Base-by-base conservation (phyloP, 2,888 invertebrate genomes). In the Lasioglossum calceatum region DNA sequence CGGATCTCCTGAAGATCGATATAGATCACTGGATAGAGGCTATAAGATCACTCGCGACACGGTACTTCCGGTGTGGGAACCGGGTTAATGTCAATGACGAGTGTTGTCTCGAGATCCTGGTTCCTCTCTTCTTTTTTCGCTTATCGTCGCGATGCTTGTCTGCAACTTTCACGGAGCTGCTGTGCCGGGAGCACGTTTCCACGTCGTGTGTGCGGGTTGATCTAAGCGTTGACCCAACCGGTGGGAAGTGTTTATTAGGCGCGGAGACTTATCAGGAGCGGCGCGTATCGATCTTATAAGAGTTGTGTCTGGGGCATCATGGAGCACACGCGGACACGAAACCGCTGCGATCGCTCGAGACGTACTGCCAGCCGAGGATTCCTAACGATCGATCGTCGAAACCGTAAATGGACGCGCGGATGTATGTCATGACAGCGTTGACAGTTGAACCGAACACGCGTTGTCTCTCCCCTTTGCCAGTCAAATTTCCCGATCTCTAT, bases 311-410 rank as follows among this genome's bases (percentile, higher is more conserved):
- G 16, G 39, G 2, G 27, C 70, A 32, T 32, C 74, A 39, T 44
- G 27, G 16, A 16, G 23, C 44, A 36, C n/a, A 27, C 32, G 12
- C 47, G 27, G 58, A 19, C 54, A 44, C 32, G 16, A n/a, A 50
- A 16, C 61, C 61, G 8, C 77, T 36, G 27, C 75, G 85, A 54
- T 70, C 32, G 85, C 61, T 70, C 71, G 70, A 47, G 32, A 61
- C 73, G 42, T 14, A 85, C 77, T 85, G 86, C 16, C 77, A 27
- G 67, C 23, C 27, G 42, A 61, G 32, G 58, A 61, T 80, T 67
- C 54, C 50, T 61, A 70, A 85, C 75, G 82, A 82, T 82, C 70
- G 70, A 80, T 77, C 77, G 80, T 74, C 54, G 77, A 77, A 81
- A 77, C 77, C 79, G 67, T 77, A 81, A 82, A 82, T 74, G 74